Evolutionary conservation across 2,113 vertebrate species (phyloP).

Genomic region (Rhabdomys dilectus): DNA sequence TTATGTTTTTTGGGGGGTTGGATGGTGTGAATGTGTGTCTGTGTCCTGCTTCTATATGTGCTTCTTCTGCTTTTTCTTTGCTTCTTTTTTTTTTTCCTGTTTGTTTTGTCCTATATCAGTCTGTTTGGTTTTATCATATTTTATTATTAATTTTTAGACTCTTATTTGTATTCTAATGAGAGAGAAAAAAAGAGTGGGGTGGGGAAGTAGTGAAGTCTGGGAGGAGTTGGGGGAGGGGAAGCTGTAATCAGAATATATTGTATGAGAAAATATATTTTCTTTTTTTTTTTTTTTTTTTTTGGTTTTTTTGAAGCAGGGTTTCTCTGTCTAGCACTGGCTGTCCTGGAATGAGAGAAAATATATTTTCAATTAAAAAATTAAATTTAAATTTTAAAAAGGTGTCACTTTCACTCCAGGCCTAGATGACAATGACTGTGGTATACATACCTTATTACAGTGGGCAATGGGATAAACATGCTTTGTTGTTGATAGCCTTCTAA

Average conservation of each 20-base stretch:
- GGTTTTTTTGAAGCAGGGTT: too few species aligned
- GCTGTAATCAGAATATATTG: neutral
- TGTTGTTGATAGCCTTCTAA: conserved; percentile 55
- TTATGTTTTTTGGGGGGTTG: neutral
- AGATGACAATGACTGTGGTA: neutral
- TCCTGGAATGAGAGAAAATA: neutral
- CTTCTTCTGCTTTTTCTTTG: neutral
- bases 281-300: too few species aligned
- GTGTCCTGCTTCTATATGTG: neutral
- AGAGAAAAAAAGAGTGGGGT: neutral
- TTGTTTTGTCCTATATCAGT: neutral
- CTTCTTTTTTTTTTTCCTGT: neutral
- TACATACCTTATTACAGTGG: conserved; percentile 44
- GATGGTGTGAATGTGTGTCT: neutral
- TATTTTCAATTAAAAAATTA: neutral
- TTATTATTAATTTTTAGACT: neutral
- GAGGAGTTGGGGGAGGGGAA: neutral
- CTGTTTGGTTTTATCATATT: neutral
- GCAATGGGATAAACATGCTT: neutral
- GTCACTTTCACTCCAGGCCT: neutral
- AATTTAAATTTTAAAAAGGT: neutral
- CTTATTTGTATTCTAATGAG: neutral
- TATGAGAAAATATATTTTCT: neutral
- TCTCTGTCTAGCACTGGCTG: too few species aligned
- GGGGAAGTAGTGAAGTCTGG: neutral